Evolutionary conservation across 2,113 vertebrate genomes (phyloP), one percentile per base, ranked within the genome.

Genomic region (Otus sunia): DNA sequence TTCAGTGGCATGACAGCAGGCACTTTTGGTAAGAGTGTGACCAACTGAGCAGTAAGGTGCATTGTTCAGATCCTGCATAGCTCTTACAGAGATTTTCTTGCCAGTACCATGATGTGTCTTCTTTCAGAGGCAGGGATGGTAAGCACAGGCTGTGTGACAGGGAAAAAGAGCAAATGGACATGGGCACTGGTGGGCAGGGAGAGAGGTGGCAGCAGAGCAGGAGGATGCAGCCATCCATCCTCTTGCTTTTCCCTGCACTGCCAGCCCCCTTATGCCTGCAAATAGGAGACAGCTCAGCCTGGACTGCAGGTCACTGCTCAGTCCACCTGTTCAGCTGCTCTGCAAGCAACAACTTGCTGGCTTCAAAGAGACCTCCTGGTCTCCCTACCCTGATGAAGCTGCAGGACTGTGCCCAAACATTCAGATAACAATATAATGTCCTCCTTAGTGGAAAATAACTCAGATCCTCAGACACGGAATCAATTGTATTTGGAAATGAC

Each of bases 181-280:
- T 0, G 2, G 32, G 49, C 0, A 1, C 6, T 2, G 4, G 29
- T 23, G 0, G 0, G 12, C 32, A 69, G 22, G 37, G 6, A 77
- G 8, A 2, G 8, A 9, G 5, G 18, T n/a, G 43, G 18, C 37
- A 76, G 17, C 30, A 63, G 15, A 63, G 15, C 27, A 36, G 32
- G 49, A 76, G 6, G 7, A 69, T 10, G 23, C 16, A 62, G 29
- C 15, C 11, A 0, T 62, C 20, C 1, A 2, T 73, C 34, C 5
- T 74, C 39, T 47, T 1, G 1, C 9, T 45, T n/a, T 58, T 75
- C 20, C 15, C 26, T 60, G 10, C 2, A 4, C 68, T 76, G 41
- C 5, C 6, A 4, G 10, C 4, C 32, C 8, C 37, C 50, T 87
- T 6, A 7, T 27, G 12, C 37, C 37, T 58, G 8, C 18, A 63